These are phyloP conservation scores for Entomyzon cyanotis DNA, from an alignment of 2,113 vertebrate genomes.

Conservation along the genomic window DNA sequence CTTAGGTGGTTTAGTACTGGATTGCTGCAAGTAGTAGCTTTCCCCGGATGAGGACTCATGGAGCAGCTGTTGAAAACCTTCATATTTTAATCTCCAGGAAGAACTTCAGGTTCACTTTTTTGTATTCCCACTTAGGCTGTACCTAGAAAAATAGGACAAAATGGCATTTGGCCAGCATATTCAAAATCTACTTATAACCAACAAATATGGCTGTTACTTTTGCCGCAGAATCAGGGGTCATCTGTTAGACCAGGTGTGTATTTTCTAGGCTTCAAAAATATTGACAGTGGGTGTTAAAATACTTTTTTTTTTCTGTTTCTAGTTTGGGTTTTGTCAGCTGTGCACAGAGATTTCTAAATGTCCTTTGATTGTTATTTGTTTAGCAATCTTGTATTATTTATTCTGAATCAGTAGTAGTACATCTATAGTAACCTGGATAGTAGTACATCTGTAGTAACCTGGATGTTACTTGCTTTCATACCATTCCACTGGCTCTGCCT, in stretches of 20 bases:
- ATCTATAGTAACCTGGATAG: background rate
- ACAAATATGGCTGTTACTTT: background rate
- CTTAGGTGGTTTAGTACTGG: background rate
- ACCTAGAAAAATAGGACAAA: background rate
- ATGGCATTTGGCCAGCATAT: background rate
- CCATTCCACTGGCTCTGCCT: background rate
- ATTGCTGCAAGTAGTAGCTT: background rate
- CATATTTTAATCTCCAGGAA: background rate
- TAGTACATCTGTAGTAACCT: background rate
- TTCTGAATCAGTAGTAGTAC: background rate
- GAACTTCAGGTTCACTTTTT: background rate
- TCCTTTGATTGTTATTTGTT: background rate
- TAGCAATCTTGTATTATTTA: background rate
- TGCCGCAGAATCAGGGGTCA: background rate
- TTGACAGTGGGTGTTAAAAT: background rate
- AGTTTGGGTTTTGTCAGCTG: background rate
- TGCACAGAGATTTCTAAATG: background rate
- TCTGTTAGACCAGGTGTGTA: background rate
- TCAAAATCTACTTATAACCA: background rate
- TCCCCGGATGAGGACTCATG: background rate
- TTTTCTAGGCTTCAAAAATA: background rate
- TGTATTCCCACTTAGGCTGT: background rate
- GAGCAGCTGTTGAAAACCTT: background rate
- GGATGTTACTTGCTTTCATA: background rate
- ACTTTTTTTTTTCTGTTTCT: background rate